Conservation (phyloP, 2,797 vertebrate species). For the Hyperoplus immaculatus region DNA sequence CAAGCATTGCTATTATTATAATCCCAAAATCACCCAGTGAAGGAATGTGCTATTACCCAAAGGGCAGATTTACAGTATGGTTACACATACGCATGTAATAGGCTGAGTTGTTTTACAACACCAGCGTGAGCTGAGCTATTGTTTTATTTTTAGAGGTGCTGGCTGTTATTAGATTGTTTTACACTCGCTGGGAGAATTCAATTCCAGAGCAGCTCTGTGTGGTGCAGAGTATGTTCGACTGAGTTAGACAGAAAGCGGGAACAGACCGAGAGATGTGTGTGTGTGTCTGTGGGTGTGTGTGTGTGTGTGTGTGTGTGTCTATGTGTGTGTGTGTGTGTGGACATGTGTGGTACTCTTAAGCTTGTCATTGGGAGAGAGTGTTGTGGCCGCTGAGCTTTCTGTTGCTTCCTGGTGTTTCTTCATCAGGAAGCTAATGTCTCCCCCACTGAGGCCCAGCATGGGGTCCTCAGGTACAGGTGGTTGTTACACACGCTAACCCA, state of each 20-base stretch:
- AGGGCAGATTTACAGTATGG: constrained; percentile 72
- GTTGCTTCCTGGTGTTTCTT: constrained; percentile 61
- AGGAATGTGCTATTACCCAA: constrained; percentile 58
- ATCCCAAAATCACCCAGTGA: constrained; percentile 65
- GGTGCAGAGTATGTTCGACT: constrained; percentile 50
- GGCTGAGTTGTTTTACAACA: constrained; percentile 70
- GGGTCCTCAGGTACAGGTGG: constrained; percentile 46
- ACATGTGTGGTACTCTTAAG: constrained; percentile 25
- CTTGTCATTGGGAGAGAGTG: constrained; percentile 30
- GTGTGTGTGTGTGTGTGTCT: not conserved
- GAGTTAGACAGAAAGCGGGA: constrained; percentile 41
- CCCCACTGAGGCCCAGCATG: constrained; percentile 47
- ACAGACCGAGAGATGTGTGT: not conserved
- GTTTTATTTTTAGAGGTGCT: constrained; percentile 78
- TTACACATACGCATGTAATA: constrained; percentile 59
- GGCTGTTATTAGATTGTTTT: constrained; percentile 81
- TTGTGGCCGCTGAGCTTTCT: constrained; percentile 40
- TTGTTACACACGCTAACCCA: constrained; percentile 10
- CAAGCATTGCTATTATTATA: constrained; percentile 63
- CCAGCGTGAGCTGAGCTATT: constrained; percentile 74
- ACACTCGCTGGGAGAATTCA: constrained; percentile 73
- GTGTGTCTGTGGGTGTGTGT: constrained; percentile 17
- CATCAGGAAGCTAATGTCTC: constrained; percentile 56
- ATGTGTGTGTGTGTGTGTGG: not conserved
- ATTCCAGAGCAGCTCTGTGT: constrained; percentile 66